Evolutionary conservation across 2,113 vertebrate genomes (phyloP).

Genomic region (Leucopternis melanops): DNA sequence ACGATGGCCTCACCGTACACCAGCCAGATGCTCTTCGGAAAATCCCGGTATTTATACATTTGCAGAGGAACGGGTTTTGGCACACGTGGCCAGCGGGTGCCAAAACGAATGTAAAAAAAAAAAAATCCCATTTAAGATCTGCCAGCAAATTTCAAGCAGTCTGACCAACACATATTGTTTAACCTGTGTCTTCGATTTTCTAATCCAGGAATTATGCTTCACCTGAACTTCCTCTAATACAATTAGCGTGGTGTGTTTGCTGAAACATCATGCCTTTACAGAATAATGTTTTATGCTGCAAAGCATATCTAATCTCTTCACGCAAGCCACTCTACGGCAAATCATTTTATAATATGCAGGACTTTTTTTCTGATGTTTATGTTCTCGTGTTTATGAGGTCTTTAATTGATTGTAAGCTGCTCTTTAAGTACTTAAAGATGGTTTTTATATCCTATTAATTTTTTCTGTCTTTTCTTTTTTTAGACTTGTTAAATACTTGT

Average conservation of each 20-base stretch:
- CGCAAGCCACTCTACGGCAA: background rate
- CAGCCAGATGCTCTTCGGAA: no score
- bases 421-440: slow-evolving; percentile 15
- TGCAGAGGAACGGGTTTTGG: no score
- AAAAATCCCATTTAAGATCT: background rate
- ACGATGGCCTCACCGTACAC: no score
- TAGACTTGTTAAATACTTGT: background rate
- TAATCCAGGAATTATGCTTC: slow-evolving; percentile 47
- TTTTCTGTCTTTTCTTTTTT: background rate
- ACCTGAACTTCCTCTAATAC: slow-evolving; percentile 42
- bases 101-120: no score
- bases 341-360: slow-evolving; percentile 48
- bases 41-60: no score
- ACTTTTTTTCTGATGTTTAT: slow-evolving; percentile 26
- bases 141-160: background rate
- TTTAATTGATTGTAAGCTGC: slow-evolving; percentile 48
- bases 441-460: slow-evolving; percentile 9
- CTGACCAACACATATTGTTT: background rate
- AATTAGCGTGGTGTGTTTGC: slow-evolving; percentile 49
- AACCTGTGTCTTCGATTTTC: background rate
- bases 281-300: slow-evolving; percentile 49
- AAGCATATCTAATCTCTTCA: slow-evolving; percentile 59
- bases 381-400: background rate
- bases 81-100: no score
- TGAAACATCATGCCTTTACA: slow-evolving; percentile 49